Evolutionary conservation across 92 coral and sea anemone species (phyloP).

Genomic region (Porites rus): DNA sequence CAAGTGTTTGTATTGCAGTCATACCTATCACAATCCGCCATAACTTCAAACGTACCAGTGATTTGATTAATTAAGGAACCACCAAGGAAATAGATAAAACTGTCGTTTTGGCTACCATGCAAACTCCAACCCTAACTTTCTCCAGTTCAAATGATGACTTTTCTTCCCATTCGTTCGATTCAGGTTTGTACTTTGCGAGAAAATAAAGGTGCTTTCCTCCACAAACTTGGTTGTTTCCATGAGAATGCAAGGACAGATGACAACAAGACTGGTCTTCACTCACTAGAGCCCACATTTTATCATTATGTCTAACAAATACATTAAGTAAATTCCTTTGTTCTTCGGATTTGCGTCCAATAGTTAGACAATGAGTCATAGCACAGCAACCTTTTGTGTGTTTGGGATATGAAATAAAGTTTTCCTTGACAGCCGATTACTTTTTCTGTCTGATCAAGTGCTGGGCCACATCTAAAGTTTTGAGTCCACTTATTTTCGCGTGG

Average conservation of each 20-base stretch:
- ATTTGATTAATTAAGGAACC: background rate
- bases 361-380: background rate
- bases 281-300: background rate
- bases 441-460: background rate
- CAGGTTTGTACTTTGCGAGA: background rate
- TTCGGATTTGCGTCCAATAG: background rate
- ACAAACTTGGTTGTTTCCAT: background rate
- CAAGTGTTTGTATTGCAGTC: background rate
- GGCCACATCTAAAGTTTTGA: background rate
- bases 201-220: background rate
- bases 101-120: background rate
- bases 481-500: background rate
- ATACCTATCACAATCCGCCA: background rate
- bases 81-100: background rate
- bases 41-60: background rate
- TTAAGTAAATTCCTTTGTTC: background rate
- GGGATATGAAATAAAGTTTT: background rate
- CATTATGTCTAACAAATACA: background rate
- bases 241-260: background rate
- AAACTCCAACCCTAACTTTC: background rate
- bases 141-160: background rate
- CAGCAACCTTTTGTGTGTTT: background rate
- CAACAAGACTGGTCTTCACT: background rate
- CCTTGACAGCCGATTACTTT: background rate
- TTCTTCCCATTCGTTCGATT: background rate